Percentiles rank a stretch among this genome's conserved stretches.
phyloP scores from a whole-genome alignment of 2,888 invertebrate species.

The Asteroscopus sphinx region DNA sequence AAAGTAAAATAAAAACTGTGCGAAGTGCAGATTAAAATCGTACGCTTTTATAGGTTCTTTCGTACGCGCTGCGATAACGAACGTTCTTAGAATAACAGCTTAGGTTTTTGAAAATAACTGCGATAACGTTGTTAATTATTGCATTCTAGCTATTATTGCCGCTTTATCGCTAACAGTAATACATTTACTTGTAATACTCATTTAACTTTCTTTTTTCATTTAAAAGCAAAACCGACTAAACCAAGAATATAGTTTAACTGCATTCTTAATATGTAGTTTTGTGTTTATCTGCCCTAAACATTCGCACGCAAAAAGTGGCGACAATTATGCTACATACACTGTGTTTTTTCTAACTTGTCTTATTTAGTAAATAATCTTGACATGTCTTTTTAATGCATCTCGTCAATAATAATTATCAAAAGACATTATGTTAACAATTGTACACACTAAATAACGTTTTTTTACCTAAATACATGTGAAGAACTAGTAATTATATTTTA shows the following conservation, averaged over 20 bases:
- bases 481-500: too few species aligned
- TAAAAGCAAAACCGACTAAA: too few species aligned
- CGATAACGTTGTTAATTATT: conserved; percentile 20
- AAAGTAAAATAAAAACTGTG: conserved; percentile 52
- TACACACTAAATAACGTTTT: too few species aligned
- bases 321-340: not conserved
- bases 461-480: too few species aligned
- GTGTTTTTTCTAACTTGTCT: too few species aligned
- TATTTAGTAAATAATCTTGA: too few species aligned
- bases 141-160: conserved; percentile 11
- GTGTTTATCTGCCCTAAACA: conserved; percentile 11
- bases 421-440: too few species aligned
- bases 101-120: conserved; percentile 9
- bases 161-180: conserved; percentile 12
- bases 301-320: conserved; percentile 22
- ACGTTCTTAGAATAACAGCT: conserved; percentile 39
- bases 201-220: conserved; percentile 12
- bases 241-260: too few species aligned
- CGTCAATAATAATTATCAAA: too few species aligned
- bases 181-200: conserved; percentile 14
- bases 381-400: too few species aligned
- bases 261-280: conserved; percentile 10
- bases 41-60: conserved; percentile 36
- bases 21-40: conserved; percentile 54
- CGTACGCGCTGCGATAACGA: conserved; percentile 41